phyloP scores from a whole-genome alignment of 2,797 vertebrate species.

The Pangasius sanitwongsei region DNA sequence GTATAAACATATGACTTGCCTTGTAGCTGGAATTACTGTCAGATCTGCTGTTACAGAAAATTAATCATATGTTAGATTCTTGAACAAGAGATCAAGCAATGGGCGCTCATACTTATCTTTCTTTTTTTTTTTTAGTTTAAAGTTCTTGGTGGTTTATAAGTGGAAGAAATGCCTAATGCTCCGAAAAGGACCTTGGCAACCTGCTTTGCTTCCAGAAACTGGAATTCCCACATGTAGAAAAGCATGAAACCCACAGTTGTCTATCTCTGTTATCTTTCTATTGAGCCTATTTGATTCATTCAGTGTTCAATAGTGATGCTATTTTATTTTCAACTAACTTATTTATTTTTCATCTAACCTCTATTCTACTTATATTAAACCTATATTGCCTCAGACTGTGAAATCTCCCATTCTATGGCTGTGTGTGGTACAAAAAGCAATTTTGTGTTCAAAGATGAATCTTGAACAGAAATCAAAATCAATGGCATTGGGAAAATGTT shows the following conservation, averaged over 20 bases:
- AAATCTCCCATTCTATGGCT: neutral
- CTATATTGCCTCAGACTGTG: neutral
- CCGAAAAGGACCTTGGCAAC: conserved; percentile 61
- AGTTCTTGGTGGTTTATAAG: conserved; percentile 39
- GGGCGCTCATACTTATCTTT: neutral
- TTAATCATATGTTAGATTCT: neutral
- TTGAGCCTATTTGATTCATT: neutral
- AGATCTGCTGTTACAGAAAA: neutral
- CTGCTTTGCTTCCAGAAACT: conserved; percentile 63
- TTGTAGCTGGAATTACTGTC: neutral
- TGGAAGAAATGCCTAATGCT: conserved; percentile 39
- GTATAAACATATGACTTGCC: neutral
- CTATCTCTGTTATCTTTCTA: conserved; percentile 31
- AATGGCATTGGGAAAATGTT: neutral
- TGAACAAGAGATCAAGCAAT: neutral
- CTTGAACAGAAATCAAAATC: neutral
- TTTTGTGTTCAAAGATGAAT: neutral
- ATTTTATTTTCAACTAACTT: too few relatives aligned
- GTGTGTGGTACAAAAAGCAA: neutral
- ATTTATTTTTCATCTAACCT: neutral
- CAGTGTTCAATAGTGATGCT: neutral
- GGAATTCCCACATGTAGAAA: neutral
- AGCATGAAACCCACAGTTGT: neutral
- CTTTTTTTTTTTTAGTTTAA: neutral
- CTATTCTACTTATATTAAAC: neutral